These are phyloP conservation scores for Mnemiopsis leidyi DNA, from an alignment of 37 sponge, comb jelly and placozoan genomes.

Conservation along the genomic window DNA sequence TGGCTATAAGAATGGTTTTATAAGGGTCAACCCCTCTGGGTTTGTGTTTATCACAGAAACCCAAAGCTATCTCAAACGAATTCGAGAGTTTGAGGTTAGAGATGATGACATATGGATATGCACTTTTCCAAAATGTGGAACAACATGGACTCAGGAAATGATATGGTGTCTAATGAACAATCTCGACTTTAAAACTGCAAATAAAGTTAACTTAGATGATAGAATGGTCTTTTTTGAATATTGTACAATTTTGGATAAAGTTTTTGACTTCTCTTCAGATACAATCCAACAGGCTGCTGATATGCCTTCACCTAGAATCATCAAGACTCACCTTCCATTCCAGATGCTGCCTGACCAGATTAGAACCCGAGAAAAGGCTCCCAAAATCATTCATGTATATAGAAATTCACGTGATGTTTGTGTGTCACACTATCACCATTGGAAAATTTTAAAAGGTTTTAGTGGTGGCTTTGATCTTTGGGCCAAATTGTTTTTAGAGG, in stretches of 20 bases:
- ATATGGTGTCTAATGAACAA: neutral
- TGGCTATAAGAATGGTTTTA: neutral
- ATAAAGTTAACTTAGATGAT: neutral
- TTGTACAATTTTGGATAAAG: neutral
- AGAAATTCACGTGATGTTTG: neutral
- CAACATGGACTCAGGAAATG: neutral
- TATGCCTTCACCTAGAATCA: neutral
- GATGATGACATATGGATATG: neutral
- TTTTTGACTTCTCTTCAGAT: neutral
- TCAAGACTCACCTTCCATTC: neutral
- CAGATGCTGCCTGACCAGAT: neutral
- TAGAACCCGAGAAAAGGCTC: neutral
- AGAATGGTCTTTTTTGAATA: neutral
- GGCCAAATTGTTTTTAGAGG: neutral
- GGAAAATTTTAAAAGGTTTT: neutral
- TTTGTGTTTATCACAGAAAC: neutral
- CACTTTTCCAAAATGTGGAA: neutral
- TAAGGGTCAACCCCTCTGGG: neutral
- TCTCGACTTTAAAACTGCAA: neutral
- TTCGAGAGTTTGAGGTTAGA: neutral
- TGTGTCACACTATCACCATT: neutral
- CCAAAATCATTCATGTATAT: neutral
- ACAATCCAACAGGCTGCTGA: neutral
- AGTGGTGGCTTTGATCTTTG: neutral
- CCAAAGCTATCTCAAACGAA: neutral